Evolutionary conservation across 2,113 vertebrate genomes (phyloP), one percentile per base, ranked within the genome.

Genomic region (Syngnathus floridae): DNA sequence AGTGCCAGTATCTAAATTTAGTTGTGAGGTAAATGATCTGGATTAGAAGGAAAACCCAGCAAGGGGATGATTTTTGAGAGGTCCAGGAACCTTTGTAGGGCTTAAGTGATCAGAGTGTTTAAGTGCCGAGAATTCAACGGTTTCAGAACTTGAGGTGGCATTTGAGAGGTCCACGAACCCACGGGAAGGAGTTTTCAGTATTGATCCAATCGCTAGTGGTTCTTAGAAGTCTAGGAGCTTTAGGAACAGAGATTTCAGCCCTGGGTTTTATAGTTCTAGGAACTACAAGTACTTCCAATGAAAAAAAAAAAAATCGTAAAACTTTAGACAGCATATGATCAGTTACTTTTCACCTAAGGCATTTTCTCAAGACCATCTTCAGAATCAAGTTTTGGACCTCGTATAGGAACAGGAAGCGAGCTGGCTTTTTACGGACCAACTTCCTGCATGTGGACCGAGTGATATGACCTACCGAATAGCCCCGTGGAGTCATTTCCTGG

Each of bases 391-490:
- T 51, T n/a, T 21, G 8, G n/a, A n/a, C 26, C 26, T 31, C 26
- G 26, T 31, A 31, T 31, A 85, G 85, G 88, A 88, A 89, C 71
- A 80, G 86, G 89, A 89, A 84, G 79, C 72, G 65, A 83, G 74
- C 74, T 75, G 73, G 76, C 76, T 83, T 74, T 80, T 77, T 76
- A 75, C 74, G 61, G 48, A 46, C 79, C 75, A 70, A 76, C 84
- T 87, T 90, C 86, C 89, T 61, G 12, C 21, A 5, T 88, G 82
- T 85, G 77, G 78, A 69, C 69, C 21, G 49, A 74, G 79, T 56
- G 95, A 97, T 98, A 97, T 0, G 74, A 86, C 88, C 88, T 31
- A 81, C 67, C 74, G 54, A 69, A 66, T 65, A 73, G 73, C 72
- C 79, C 75, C 69, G 65, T 70, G 63, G 10, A 80, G 81, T 75